These are phyloP conservation scores for Solea senegalensis DNA, from an alignment of 2,113 vertebrate genomes.

Conservation along the genomic window DNA sequence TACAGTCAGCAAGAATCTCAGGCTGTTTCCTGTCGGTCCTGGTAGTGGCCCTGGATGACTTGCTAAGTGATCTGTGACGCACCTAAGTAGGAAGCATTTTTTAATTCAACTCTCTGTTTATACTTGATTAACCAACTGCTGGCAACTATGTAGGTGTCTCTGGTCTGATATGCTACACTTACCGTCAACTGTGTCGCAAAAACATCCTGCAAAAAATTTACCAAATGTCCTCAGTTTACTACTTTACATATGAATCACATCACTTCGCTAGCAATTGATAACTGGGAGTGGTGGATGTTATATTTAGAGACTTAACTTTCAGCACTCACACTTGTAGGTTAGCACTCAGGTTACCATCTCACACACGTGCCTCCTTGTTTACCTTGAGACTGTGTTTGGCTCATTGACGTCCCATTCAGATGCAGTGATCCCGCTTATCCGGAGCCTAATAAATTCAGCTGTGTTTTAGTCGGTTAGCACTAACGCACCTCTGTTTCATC, in stretches of 20 bases:
- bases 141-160: too few relatives aligned
- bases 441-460: slow-evolving; percentile 89
- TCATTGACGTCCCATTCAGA: slow-evolving; percentile 90
- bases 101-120: too few relatives aligned
- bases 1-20: too few relatives aligned
- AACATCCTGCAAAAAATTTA: too few relatives aligned
- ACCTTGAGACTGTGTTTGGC: slow-evolving; percentile 87
- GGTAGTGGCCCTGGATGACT: neutral
- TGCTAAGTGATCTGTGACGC: slow-evolving; percentile 12
- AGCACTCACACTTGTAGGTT: slow-evolving; percentile 14
- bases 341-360: slow-evolving; percentile 84
- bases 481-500: slow-evolving; percentile 88
- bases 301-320: neutral
- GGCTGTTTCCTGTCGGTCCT: too few relatives aligned
- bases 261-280: too few relatives aligned
- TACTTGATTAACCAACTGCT: neutral
- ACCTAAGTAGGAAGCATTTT: neutral
- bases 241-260: too few relatives aligned
- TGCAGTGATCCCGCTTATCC: slow-evolving; percentile 87
- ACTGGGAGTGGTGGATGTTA: too few relatives aligned
- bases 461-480: slow-evolving; percentile 85
- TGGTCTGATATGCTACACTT: too few relatives aligned
- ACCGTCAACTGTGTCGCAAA: too few relatives aligned
- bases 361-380: slow-evolving; percentile 89
- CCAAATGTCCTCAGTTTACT: too few relatives aligned